Evolutionary conservation across 2,888 invertebrate genomes (phyloP), one percentile per base, ranked within the genome.

Genomic region (Scaptomyza caliginosa): DNA sequence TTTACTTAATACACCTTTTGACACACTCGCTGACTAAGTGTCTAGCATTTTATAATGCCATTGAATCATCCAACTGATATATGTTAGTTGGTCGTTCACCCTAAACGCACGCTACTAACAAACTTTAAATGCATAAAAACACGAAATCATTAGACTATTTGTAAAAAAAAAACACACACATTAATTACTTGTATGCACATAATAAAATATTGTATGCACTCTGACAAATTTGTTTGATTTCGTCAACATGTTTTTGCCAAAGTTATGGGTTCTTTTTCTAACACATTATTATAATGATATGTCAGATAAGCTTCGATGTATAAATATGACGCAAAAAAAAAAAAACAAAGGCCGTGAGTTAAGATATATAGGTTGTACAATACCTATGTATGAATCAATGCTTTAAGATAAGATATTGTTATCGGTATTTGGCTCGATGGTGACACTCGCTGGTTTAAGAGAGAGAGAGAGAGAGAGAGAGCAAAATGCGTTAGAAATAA

Each of bases 331-430:
- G 4, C 24, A n/a, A 23, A 21, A 16, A 16, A 16, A 13, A 59
- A n/a, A 23, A 21, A 16, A 16, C n/a, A 13, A 59, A 28, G 46
- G 39, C 52, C 32, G 40, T 70, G 52, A 50, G 57, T 54, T 40
- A 65, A 69, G 71, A n/a, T 57, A 24, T n/a, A 16, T 62, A 21
- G 10, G 34, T 42, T 24, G 17, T 36, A 11, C 30, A 34, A n/a
- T 57, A 7, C 3, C 19, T 34, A 4, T 52, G 39, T 67, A 54
- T 66, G 80, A 80, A 69, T 85, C 65, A 86, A 77, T 79, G 83
- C 57, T 56, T 51, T 42, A 57, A 73, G 86, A 80, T 80, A 83
- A 80, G 86, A 80, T 80, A 79, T 59, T 66, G 74, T 51, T 83
- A 79, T 79, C 86, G 55, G 43, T 56, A 50, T 60, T 51, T 38